Conservation (phyloP, 2,888 invertebrate genomes). For the Chirona hameri region DNA sequence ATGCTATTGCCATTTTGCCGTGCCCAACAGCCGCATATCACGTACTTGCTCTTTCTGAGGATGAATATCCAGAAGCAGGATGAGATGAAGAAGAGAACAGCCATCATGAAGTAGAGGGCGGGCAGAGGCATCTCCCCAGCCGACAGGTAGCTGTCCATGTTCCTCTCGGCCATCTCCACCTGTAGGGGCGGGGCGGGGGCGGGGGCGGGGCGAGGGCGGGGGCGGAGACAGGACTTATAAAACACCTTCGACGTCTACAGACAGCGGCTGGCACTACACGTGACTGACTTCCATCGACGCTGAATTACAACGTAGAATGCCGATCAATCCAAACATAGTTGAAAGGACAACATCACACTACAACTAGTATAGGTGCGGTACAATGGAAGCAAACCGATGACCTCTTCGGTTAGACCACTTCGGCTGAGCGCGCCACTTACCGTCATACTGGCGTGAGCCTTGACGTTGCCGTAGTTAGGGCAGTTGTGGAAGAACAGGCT, state of each 20-base stretch:
- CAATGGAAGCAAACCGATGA: too few species aligned
- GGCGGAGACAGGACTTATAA: too few species aligned
- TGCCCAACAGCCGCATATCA: background rate
- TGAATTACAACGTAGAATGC: too few species aligned
- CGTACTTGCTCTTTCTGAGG: conserved; percentile 69
- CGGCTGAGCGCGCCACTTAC: background rate
- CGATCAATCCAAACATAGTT: too few species aligned
- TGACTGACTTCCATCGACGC: too few species aligned
- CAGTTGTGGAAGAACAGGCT: conserved; percentile 95
- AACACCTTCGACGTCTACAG: too few species aligned
- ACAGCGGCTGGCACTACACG: too few species aligned
- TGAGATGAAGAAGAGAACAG: conserved; percentile 80
- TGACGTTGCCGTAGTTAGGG: conserved; percentile 52
- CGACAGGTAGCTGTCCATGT: conserved; percentile 73
- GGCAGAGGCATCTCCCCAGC: conserved; percentile 97
- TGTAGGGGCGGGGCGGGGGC: conserved; percentile 43
- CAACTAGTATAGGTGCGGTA: too few species aligned
- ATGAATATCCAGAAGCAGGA: conserved; percentile 90
- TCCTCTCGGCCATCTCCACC: conserved; percentile 75
- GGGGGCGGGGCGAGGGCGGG: too few species aligned
- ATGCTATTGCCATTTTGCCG: too few species aligned
- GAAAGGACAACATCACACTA: too few species aligned
- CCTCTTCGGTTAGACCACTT: too few species aligned
- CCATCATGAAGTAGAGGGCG: conserved; percentile 85
- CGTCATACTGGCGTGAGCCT: conserved; percentile 42